These are phyloP conservation scores for Hypercompe scribonia DNA, from an alignment of 2,888 invertebrate genomes.

Conservation along the genomic window DNA sequence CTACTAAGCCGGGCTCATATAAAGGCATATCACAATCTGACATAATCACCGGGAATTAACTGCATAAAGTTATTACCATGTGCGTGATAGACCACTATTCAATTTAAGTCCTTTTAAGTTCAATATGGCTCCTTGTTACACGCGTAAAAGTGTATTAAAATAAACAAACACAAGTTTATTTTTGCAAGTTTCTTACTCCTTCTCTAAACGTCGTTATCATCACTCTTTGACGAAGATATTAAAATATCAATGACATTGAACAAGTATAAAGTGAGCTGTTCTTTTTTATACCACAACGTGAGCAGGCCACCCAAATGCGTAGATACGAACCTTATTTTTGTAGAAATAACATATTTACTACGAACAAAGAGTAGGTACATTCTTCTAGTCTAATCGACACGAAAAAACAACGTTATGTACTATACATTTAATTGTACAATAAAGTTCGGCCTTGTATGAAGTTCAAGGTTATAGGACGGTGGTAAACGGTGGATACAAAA, in stretches of 20 bases:
- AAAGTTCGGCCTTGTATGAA: constrained; percentile 49
- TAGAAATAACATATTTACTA: constrained; percentile 11
- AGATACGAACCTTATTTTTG: constrained; percentile 12
- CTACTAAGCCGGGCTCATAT: neutral
- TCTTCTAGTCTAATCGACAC: constrained; percentile 28
- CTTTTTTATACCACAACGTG: constrained; percentile 5
- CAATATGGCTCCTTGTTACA: too few species aligned
- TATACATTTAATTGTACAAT: constrained; percentile 41
- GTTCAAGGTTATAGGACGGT: constrained; percentile 49
- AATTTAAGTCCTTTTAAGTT: too few species aligned
- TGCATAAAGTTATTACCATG: neutral
- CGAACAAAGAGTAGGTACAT: constrained; percentile 21
- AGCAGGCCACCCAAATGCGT: constrained; percentile 15
- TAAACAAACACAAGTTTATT: neutral
- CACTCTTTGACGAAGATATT: neutral
- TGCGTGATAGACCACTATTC: neutral
- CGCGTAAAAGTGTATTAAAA: neutral
- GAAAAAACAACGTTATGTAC: constrained; percentile 32
- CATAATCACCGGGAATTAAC: neutral
- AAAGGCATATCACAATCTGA: neutral
- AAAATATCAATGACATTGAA: constrained; percentile 20
- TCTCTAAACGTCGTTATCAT: neutral
- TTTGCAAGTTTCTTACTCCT: neutral
- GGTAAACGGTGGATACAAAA: constrained; percentile 36
- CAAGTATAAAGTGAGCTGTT: constrained; percentile 6